Evolutionary conservation across 2,113 vertebrate species (phyloP).

Genomic region (Spea multiplicata): DNA sequence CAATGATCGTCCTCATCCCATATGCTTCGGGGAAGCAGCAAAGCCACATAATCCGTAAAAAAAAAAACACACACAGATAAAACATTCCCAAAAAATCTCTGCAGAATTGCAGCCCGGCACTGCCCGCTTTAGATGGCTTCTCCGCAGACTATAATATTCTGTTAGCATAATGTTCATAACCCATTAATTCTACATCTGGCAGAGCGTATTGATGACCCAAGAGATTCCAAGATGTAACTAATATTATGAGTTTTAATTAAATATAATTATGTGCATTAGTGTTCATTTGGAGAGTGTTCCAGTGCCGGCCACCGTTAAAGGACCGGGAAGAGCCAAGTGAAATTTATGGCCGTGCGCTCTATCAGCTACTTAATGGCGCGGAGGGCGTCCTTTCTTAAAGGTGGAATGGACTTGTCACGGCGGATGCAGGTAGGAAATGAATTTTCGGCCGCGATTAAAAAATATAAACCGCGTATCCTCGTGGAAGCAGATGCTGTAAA

Average conservation of each 20-base stretch:
- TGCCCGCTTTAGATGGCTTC: background rate
- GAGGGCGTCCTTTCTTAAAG: background rate
- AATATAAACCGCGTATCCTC: constrained; percentile 46
- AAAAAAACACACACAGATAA: too few species aligned
- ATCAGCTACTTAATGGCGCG: background rate
- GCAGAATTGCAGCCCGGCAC: too few species aligned
- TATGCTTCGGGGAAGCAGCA: too few species aligned
- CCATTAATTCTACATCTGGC: constrained; percentile 9
- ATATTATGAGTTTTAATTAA: constrained; percentile 40
- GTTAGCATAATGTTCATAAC: background rate
- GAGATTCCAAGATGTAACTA: constrained; percentile 18
- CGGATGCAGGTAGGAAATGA: background rate
- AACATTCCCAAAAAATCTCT: too few species aligned
- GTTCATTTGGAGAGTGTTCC: constrained; percentile 30
- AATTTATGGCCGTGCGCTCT: constrained; percentile 8
- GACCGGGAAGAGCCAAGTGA: background rate
- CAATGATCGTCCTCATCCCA: too few species aligned
- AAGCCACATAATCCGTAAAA: too few species aligned
- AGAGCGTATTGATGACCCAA: background rate
- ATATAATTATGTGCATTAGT: constrained; percentile 41
- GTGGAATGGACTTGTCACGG: background rate
- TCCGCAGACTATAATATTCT: background rate
- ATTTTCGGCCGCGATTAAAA: constrained; percentile 39
- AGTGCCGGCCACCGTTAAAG: constrained; percentile 16
- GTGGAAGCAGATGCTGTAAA: constrained; percentile 48